Evolutionary conservation across 1,140 invertebrate species (phyloP).

Genomic region (Lethrus apterus): DNA sequence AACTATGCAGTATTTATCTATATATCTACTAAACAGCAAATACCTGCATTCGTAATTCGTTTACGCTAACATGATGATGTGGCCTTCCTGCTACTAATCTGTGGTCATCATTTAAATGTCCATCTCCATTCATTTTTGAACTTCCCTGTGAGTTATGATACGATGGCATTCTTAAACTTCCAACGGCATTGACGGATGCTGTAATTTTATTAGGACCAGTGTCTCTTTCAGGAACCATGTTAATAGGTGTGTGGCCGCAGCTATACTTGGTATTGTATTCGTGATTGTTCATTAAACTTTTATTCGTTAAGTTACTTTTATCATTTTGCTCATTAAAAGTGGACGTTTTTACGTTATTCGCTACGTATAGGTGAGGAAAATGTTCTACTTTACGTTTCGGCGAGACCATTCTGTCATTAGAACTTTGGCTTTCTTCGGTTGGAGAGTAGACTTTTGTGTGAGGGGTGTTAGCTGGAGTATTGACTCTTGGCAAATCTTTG

Average conservation of each 20-base stretch:
- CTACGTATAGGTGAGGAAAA: constrained; percentile 38
- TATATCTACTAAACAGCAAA: too few species aligned
- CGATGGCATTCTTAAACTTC: constrained; percentile 26
- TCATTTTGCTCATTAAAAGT: constrained; percentile 41
- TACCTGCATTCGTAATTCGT: constrained; percentile 50
- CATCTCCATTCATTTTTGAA: constrained; percentile 41
- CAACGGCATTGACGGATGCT: constrained; percentile 37
- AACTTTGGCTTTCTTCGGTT: constrained; percentile 13
- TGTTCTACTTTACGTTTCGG: constrained; percentile 37
- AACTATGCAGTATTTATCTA: too few species aligned
- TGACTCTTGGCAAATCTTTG: constrained; percentile 28
- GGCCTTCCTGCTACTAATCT: constrained; percentile 41
- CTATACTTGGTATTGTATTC: constrained; percentile 34
- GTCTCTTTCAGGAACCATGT: constrained; percentile 52
- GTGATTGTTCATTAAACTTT: constrained; percentile 33
- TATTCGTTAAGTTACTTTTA: constrained; percentile 37
- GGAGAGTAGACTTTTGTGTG: constrained; percentile 18
- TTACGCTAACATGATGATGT: constrained; percentile 56
- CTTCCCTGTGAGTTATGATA: constrained; percentile 22
- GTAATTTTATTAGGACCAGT: constrained; percentile 45
- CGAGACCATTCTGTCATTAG: constrained; percentile 36
- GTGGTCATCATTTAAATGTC: constrained; percentile 43
- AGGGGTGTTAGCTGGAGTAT: constrained; percentile 38
- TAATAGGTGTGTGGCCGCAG: constrained; percentile 39
- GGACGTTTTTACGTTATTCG: constrained; percentile 41